phyloP scores from a whole-genome alignment of 2,113 vertebrate genomes.

The Python bivittatus region DNA sequence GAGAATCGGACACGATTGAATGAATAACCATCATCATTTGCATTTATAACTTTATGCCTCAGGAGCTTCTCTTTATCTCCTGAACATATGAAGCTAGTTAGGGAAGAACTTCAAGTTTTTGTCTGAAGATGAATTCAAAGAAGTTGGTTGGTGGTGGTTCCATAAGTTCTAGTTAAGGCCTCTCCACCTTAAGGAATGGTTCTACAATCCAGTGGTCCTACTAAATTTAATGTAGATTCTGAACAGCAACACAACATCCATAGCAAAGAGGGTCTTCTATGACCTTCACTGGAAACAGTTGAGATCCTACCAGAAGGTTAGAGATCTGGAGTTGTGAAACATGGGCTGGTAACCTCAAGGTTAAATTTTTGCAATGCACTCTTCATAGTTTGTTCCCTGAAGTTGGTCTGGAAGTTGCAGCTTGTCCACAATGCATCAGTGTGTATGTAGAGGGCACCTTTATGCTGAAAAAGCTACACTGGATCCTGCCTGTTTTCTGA shows the following conservation, averaged over 20 bases:
- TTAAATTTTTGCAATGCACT: not conserved
- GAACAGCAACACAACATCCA: not conserved
- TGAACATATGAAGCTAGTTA: not conserved
- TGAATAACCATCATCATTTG: too few species aligned
- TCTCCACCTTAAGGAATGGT: not conserved
- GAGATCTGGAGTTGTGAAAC: not conserved
- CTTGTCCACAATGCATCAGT: not conserved
- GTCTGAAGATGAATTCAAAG: not conserved
- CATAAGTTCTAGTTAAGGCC: not conserved
- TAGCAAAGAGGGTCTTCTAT: not conserved
- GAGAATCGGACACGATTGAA: too few species aligned
- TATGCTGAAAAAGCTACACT: not conserved
- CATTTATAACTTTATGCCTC: not conserved
- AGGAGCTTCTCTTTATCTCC: not conserved
- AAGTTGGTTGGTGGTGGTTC: not conserved
- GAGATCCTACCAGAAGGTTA: not conserved
- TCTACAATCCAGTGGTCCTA: not conserved
- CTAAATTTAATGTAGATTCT: not conserved
- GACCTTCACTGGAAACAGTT: not conserved
- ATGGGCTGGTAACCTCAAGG: not conserved
- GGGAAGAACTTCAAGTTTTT: not conserved
- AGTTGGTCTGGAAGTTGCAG: not conserved
- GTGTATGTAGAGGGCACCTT: not conserved
- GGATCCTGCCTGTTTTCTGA: not conserved
- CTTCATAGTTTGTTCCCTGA: not conserved